Evolutionary conservation across 2,888 invertebrate species (phyloP), one percentile per base, ranked within the genome.

Genomic region (Nomada ruficornis): DNA sequence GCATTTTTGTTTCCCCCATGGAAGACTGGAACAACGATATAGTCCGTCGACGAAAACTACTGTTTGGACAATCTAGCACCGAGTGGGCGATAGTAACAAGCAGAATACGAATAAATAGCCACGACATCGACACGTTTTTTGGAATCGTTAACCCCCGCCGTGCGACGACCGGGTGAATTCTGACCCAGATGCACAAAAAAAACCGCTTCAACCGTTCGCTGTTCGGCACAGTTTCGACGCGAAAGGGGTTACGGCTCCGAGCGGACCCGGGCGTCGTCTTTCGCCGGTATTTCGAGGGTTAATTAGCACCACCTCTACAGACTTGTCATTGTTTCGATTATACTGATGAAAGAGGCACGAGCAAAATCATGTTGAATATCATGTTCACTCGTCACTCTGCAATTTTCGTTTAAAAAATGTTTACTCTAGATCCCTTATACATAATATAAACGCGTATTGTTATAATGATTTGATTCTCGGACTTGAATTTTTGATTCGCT

Each of bases 1-100:
- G 69, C 20, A 23, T 20, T 57, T 20, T 57, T 26, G 20, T 81
- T 79, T 52, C 50, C 29, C 68, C 72, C 55, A 60, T 88, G 88
- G 88, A 88, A 88, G 88, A 88, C 88, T 88, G 87, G 84, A 85
- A 85, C 82, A 60, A 79, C 72, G 69, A 81, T 62, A 55, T 80
- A 69, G 65, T 78, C 77, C 62, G 62, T 77, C 72, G 76, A 76
- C 64, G 70, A 73, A 62, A 65, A 69, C 62, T 75, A 80, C 77
- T 72, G 55, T 77, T 36, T 67, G 72, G 64, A 80, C 63, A 76
- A 77, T 65, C 65, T 84, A 88, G 86, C 83, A 84, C 86, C 87
- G 82, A 72, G 68, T 23, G 81, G 63, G 72, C 81, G 64, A 54
- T 59, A 57, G 63, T 70, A 71, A 70, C 47, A 81, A 86, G 78